A percentile compares a stretch with the other conserved stretches of the same genome.
Conservation (phyloP, 1,140 invertebrate genomes). For the Drosophila lacertosa region DNA sequence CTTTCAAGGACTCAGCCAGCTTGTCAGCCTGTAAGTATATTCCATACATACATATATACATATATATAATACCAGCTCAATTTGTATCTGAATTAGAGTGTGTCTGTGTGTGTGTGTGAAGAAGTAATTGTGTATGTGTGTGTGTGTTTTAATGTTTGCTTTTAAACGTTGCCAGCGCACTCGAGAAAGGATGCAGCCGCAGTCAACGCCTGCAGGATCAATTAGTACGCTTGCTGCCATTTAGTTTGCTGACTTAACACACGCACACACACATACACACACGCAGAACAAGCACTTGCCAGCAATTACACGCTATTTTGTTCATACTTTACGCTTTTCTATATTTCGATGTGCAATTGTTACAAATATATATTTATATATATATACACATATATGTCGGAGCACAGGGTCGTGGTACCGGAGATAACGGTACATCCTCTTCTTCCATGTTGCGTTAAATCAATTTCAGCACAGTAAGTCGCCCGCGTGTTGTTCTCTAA, state of each 20-base stretch:
- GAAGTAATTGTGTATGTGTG: conserved; percentile 19
- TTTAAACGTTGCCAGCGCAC: conserved; percentile 50
- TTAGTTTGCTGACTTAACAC: conserved; percentile 46
- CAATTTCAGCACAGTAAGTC: too few species aligned
- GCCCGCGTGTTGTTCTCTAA: too few species aligned
- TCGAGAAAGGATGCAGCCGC: conserved; percentile 37
- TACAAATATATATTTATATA: conserved; percentile 10
- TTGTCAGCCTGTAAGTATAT: conserved; percentile 86
- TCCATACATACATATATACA: too few species aligned
- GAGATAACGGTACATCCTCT: too few species aligned
- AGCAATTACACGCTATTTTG: conserved; percentile 73
- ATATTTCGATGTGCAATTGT: conserved; percentile 55
- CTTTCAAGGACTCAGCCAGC: conserved; percentile 84
- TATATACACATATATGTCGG: too few species aligned
- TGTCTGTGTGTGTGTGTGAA: conserved; percentile 14
- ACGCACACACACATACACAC: conserved; percentile 31
- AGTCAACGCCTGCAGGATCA: conserved; percentile 50
- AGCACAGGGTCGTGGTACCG: too few species aligned
- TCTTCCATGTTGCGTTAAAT: too few species aligned
- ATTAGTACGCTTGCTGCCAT: conserved; percentile 47
- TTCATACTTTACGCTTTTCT: conserved; percentile 59
- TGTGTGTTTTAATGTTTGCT: conserved; percentile 63
- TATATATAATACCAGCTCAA: conserved; percentile 45
- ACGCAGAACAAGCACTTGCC: conserved; percentile 28
- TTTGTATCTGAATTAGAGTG: conserved; percentile 1